Conservation (phyloP, 2,797 vertebrate species). For the Cynodonichthys magdalenae region DNA sequence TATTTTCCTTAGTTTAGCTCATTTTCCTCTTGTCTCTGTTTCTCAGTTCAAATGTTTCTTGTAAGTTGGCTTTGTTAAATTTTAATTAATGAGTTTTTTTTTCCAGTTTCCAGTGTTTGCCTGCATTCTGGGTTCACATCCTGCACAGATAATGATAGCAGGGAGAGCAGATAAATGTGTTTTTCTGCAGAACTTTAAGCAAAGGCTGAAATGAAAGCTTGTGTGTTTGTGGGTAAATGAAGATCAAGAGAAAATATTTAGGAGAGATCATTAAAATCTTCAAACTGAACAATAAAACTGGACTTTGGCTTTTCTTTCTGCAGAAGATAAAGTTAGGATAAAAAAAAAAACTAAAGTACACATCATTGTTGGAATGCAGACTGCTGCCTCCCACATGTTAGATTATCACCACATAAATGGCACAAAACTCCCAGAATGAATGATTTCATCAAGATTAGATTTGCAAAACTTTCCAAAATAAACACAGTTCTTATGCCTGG, state of each 20-base stretch:
- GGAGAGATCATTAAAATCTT: neutral
- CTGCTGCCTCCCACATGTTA: constrained; percentile 17
- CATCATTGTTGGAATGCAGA: constrained; percentile 10
- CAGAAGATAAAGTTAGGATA: neutral
- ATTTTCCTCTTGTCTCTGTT: no score
- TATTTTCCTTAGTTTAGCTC: no score
- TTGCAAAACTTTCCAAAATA: constrained; percentile 11
- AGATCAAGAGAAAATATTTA: neutral
- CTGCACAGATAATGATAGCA: neutral
- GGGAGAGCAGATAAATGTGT: constrained; percentile 6
- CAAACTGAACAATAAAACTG: constrained; percentile 1
- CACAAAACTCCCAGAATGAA: constrained; percentile 11
- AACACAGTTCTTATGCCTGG: neutral
- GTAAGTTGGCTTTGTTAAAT: no score
- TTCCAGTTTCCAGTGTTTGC: no score
- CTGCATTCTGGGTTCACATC: no score
- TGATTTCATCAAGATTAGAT: neutral
- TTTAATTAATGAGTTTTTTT: no score
- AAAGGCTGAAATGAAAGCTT: constrained; percentile 22
- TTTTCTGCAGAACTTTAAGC: constrained; percentile 1
- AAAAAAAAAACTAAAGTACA: neutral
- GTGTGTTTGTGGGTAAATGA: neutral
- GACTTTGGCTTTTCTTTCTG: neutral
- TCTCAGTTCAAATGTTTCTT: no score
- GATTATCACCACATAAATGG: constrained; percentile 12